These are phyloP conservation scores for Lanius ludovicianus DNA, from an alignment of 2,113 vertebrate species.

Conservation along the genomic window DNA sequence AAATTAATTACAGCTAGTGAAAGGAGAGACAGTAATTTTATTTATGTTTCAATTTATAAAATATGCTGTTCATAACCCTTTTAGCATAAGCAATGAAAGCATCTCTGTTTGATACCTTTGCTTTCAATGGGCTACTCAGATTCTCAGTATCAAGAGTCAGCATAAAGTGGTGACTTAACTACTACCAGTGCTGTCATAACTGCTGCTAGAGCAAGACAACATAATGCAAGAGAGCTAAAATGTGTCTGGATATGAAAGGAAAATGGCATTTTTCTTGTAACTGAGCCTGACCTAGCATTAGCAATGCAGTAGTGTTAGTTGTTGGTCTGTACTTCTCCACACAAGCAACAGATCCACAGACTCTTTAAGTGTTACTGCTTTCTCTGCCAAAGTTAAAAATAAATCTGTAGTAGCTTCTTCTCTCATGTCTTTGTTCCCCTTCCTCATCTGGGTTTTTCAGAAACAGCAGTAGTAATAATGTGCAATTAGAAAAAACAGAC, in stretches of 20 bases:
- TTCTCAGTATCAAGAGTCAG: background rate
- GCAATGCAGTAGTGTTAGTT: background rate
- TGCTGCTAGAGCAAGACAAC: background rate
- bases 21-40: background rate
- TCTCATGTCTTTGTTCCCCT: background rate
- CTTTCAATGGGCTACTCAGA: background rate
- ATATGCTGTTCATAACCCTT: background rate
- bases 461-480: background rate
- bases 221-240: background rate
- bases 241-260: background rate
- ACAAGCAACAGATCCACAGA: background rate
- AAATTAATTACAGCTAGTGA: background rate
- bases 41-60: background rate
- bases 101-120: background rate
- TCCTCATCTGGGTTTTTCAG: background rate
- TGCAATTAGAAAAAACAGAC: background rate
- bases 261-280: background rate
- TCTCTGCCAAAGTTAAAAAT: background rate
- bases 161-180: background rate
- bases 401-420: background rate
- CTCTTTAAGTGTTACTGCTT: background rate
- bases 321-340: background rate
- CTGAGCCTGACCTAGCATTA: background rate
- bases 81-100: background rate
- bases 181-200: background rate